Evolutionary conservation across 2,888 invertebrate genomes (phyloP).

Genomic region (Epirrhoe tristata): DNA sequence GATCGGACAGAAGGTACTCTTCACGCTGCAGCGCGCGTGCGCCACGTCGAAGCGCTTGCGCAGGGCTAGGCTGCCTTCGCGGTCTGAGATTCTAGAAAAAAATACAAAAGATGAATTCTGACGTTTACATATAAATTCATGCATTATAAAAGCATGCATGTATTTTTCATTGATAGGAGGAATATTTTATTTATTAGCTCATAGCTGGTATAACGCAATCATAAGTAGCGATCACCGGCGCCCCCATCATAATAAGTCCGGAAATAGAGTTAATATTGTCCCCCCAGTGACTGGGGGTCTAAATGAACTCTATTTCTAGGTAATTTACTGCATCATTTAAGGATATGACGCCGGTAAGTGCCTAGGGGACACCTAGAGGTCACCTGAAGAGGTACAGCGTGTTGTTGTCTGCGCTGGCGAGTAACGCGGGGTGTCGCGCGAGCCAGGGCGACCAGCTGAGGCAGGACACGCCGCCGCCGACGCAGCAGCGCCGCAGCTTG

Average conservation of each 20-base stretch:
- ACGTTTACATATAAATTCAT: no score
- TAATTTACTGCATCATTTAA: no score
- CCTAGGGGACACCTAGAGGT: no score
- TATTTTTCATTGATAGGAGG: no score
- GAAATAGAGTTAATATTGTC: no score
- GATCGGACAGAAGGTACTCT: slow-evolving; percentile 93
- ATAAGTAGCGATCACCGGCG: no score
- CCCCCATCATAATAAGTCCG: no score
- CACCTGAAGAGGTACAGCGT: slow-evolving; percentile 88
- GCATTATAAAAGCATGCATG: no score
- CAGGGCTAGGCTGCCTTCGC: slow-evolving; percentile 88
- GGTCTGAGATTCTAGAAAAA: slow-evolving; percentile 87
- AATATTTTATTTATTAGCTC: no score
- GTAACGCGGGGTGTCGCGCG: slow-evolving; percentile 91
- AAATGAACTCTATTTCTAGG: neutral
- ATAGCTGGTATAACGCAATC: no score
- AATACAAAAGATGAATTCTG: neutral
- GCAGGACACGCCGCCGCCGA: slow-evolving; percentile 89
- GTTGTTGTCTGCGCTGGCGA: slow-evolving; percentile 92
- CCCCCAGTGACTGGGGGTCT: no score
- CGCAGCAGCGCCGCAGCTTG: slow-evolving; percentile 88
- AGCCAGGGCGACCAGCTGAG: slow-evolving; percentile 93
- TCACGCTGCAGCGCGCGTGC: slow-evolving; percentile 86
- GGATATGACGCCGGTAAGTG: neutral
- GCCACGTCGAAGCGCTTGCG: slow-evolving; percentile 88